These are phyloP conservation scores for Mohoua ochrocephala DNA, from an alignment of 2,113 vertebrate species.

Conservation along the genomic window DNA sequence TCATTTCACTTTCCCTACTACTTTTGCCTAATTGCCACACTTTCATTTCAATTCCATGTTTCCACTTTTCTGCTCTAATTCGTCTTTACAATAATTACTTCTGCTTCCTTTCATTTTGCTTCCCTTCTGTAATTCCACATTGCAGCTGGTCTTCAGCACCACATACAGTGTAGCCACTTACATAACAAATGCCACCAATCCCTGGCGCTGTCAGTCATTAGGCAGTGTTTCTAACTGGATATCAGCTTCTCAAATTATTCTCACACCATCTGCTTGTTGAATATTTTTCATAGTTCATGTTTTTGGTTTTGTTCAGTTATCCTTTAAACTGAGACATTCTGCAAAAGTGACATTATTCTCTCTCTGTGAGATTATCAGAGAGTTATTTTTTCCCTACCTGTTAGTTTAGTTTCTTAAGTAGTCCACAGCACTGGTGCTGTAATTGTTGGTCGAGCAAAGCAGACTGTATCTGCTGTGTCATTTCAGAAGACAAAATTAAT, in stretches of 20 bases:
- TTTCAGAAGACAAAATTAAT: not conserved
- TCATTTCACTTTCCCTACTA: slow-evolving; percentile 13
- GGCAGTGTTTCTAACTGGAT: slow-evolving; percentile 37
- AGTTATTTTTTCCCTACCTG: not conserved
- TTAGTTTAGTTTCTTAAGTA: not conserved
- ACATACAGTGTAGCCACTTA: not conserved
- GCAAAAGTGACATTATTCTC: not conserved
- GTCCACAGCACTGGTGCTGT: not conserved
- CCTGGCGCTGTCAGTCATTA: not conserved
- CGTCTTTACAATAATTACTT: slow-evolving; percentile 1
- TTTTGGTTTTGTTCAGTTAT: slow-evolving; percentile 43
- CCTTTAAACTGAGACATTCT: slow-evolving; percentile 31
- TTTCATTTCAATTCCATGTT: slow-evolving; percentile 26
- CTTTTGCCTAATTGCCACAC: slow-evolving; percentile 24
- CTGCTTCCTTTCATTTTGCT: not conserved
- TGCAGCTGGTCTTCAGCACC: not conserved
- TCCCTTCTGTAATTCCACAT: not conserved
- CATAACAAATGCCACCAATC: not conserved
- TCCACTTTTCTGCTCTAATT: slow-evolving; percentile 49
- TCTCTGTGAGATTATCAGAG: not conserved
- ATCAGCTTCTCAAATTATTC: slow-evolving; percentile 50
- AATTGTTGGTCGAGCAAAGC: not conserved
- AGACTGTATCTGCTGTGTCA: not conserved
- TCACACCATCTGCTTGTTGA: slow-evolving; percentile 64
- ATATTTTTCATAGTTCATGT: slow-evolving; percentile 45